phyloP scores from a whole-genome alignment of 2,113 vertebrate genomes.

The Xerus inauris region DNA sequence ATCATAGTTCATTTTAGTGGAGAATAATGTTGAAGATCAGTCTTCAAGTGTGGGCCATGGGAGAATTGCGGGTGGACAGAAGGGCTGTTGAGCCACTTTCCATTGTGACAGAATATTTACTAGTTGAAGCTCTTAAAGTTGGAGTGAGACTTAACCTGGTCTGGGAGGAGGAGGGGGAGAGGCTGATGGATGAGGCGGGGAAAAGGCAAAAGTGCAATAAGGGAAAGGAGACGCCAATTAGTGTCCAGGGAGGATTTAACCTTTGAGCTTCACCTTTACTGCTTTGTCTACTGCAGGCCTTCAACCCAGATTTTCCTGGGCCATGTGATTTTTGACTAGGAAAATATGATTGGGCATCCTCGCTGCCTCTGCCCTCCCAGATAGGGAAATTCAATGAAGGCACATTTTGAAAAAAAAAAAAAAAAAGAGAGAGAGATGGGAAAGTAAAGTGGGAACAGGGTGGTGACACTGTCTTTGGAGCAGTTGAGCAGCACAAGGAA shows the following conservation, averaged over 20 bases:
- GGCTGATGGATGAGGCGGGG: no score
- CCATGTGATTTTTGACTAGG: neutral
- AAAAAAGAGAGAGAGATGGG: neutral
- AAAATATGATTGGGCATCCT: neutral
- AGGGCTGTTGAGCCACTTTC: neutral
- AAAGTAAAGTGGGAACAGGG: neutral
- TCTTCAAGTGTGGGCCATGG: rapidly evolving
- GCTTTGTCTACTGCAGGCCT: neutral
- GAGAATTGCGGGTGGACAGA: neutral
- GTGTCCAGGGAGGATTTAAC: neutral
- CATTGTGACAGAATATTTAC: neutral
- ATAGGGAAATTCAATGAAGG: neutral
- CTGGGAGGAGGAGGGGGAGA: neutral
- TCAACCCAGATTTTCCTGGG: neutral
- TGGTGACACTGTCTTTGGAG: neutral
- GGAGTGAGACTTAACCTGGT: neutral
- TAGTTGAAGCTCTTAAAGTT: neutral
- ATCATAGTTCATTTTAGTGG: no score
- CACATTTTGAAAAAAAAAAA: neutral
- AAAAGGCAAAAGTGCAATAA: no score
- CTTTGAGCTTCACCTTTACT: neutral
- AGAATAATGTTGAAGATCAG: no score
- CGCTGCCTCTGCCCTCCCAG: neutral
- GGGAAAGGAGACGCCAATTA: neutral
- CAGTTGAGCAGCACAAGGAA: neutral